Base-by-base conservation (phyloP, 2,888 invertebrate species). In the Andrena haemorrhoa region DNA sequence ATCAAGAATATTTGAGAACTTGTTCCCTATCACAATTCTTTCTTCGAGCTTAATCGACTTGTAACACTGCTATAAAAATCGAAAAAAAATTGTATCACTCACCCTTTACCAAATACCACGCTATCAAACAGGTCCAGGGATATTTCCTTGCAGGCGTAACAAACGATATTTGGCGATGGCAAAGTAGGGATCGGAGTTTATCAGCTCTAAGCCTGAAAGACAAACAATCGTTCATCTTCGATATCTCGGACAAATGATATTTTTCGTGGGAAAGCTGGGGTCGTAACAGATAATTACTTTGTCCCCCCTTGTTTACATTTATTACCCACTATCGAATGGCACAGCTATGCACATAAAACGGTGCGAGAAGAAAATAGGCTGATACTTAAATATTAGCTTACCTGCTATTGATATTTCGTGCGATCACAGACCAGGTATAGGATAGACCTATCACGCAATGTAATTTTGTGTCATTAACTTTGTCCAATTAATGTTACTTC, bases 191-290 rank as follows among this genome's bases (percentile, higher is more conserved):
- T 56, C 56, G 10, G 10, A 10, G 49, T 56, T 56, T 23, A 23
- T 56, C 56, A 5, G 3, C 7, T 26, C 53, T 53, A 53, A 53
- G 7, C 53, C 56, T 56, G 56, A 56, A 56, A 56, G 23, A 56
- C 56, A 56, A 56, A 56, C 56, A 56, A 56, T 23, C 26, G 56
- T 56, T 12, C 23, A 23, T 56, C 56, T 56, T 26, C 10, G 23
- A 56, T 51, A 51, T 23, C 56, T 56, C 12, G 4, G 56, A 56
- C 56, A 56, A 10, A 26, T 26, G 23, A 56, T 56, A 23, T 23
- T 23, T 56, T 56, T 23, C 8, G 20, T 4, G 12, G 23, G 20
- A 10, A 56, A 4, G 23, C 20, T 20, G 51, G 51, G 51, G 51
- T 41, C 12, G 41, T 20, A 2, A 20, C 20, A 20, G 51, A 51